Percentiles rank a stretch among this genome's conserved stretches.
Conservation (phyloP, 2,113 vertebrate species). For the Syngnathus floridae region DNA sequence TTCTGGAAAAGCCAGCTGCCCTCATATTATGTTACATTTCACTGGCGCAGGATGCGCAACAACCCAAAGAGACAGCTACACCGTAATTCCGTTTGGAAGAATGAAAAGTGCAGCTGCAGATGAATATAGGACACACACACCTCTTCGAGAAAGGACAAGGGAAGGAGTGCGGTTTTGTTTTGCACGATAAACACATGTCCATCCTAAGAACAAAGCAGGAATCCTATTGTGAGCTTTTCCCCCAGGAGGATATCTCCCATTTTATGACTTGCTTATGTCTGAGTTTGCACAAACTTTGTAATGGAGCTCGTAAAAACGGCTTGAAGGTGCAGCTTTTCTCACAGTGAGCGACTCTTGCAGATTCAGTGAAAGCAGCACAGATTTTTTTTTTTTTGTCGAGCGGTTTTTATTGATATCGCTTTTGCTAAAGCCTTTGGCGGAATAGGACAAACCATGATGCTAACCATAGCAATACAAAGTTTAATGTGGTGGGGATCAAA, state of each 20-base stretch:
- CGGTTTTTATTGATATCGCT: constrained; percentile 11
- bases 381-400: constrained; percentile 19
- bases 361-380: constrained; percentile 27
- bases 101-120: constrained; percentile 3
- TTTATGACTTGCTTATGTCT: constrained; percentile 61
- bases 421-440: not conserved
- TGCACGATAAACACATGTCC: constrained; percentile 50
- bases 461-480: constrained; percentile 14
- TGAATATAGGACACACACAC: constrained; percentile 16
- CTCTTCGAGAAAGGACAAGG: constrained; percentile 19
- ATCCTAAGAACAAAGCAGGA: constrained; percentile 38
- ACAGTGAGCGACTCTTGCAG: constrained; percentile 34
- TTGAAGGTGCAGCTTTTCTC: constrained; percentile 52
- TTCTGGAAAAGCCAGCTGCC: constrained; percentile 38
- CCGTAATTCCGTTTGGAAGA: constrained; percentile 20
- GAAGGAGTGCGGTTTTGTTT: constrained; percentile 31
- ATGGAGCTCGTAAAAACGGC: constrained; percentile 73
- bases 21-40: constrained; percentile 38
- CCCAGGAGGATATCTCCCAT: constrained; percentile 49
- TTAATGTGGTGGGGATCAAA: not conserved
- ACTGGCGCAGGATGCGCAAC: not conserved
- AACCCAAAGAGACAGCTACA: constrained; percentile 28
- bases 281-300: constrained; percentile 69
- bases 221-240: constrained; percentile 51
- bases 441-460: constrained; percentile 2